phyloP scores from a whole-genome alignment of 2,797 vertebrate species.

The Acanthurus leucopareius region DNA sequence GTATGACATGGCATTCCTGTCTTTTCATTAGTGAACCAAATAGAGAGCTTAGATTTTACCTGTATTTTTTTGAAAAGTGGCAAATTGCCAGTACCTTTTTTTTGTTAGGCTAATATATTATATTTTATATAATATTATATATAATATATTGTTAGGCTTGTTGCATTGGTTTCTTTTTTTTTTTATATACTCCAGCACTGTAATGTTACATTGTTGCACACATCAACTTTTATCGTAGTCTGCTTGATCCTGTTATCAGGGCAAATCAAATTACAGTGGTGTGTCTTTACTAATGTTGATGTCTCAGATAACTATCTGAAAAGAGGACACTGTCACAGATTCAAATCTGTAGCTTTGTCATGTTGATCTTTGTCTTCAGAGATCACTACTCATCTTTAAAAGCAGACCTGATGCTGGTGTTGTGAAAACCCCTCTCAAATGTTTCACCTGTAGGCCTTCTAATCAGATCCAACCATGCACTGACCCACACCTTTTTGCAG shows the following conservation, averaged over 20 bases:
- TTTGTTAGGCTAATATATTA: not conserved
- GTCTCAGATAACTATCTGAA: conserved; percentile 55
- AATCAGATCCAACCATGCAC: conserved; percentile 77
- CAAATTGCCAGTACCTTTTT: not conserved
- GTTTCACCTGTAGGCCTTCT: conserved; percentile 72
- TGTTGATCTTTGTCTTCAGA: conserved; percentile 56
- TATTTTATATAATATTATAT: not conserved
- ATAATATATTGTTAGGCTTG: not conserved
- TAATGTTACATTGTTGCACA: conserved; percentile 3
- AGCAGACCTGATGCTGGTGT: conserved; percentile 71
- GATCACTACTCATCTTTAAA: conserved; percentile 76
- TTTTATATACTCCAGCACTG: not conserved
- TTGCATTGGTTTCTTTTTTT: not conserved
- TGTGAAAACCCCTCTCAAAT: conserved; percentile 72
- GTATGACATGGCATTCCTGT: not conserved
- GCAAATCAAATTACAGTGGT: conserved; percentile 31
- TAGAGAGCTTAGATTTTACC: not conserved
- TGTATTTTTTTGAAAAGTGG: not conserved
- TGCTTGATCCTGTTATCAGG: conserved; percentile 50
- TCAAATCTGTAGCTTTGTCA: conserved; percentile 59
- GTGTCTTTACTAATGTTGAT: conserved; percentile 51
- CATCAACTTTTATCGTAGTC: conserved; percentile 44
- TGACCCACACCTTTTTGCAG: conserved; percentile 74
- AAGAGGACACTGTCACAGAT: conserved; percentile 65
- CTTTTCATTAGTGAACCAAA: not conserved